A percentile compares a stretch with the other conserved stretches of the same genome.
These are phyloP conservation scores for Monochamus saltuarius DNA, from an alignment of 1,140 invertebrate genomes.

Conservation along the genomic window DNA sequence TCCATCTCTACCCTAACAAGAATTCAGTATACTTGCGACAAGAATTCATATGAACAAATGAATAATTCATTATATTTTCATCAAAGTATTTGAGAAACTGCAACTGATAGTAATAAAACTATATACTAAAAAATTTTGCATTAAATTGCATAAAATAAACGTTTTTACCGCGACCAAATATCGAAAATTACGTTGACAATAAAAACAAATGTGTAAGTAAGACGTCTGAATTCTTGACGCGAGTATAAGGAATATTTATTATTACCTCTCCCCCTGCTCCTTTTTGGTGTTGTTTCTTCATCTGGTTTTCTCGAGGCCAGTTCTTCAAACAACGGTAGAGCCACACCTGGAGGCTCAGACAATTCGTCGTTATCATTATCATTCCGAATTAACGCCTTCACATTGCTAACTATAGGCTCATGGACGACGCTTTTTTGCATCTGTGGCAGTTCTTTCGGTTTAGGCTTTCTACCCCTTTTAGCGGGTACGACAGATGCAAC, in stretches of 20 bases:
- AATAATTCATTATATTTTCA: no score
- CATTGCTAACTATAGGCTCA: slow-evolving; percentile 33
- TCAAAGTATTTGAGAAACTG: no score
- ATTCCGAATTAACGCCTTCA: slow-evolving; percentile 29
- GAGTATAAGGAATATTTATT: background rate
- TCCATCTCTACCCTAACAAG: no score
- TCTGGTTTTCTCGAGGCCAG: slow-evolving; percentile 13
- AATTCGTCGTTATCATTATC: slow-evolving; percentile 41
- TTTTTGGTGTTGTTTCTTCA: slow-evolving; percentile 17
- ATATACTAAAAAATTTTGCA: no score
- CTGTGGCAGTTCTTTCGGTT: slow-evolving; percentile 21
- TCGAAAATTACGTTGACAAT: no score
- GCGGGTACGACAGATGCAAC: slow-evolving; percentile 40
- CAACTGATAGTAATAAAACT: no score
- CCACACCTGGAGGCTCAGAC: slow-evolving; percentile 43
- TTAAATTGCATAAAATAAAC: no score
- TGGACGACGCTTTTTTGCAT: slow-evolving; percentile 10
- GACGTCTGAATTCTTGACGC: no score
- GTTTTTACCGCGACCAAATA: no score
- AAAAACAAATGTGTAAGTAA: no score
- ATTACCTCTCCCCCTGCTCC: slow-evolving; percentile 29
- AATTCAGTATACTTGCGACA: no score
- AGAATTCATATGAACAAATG: no score
- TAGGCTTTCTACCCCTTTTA: slow-evolving; percentile 46
- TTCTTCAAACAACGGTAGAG: slow-evolving; percentile 40